Evolutionary conservation across 2,797 vertebrate species (phyloP), one percentile per base, ranked within the genome.

Genomic region (Phoxinus dragarum): DNA sequence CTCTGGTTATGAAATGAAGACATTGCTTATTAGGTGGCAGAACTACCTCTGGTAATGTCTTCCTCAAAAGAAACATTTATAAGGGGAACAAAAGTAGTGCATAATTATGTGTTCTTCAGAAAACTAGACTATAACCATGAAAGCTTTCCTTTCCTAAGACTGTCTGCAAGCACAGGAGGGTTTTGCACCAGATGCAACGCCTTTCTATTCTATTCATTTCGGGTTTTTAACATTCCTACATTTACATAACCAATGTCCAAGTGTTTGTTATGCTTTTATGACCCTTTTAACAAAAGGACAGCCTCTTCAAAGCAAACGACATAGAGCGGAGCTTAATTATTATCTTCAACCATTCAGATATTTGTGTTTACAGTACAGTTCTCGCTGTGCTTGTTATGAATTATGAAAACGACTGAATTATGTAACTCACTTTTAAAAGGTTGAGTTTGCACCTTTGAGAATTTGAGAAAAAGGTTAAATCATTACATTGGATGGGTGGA

Each of bases 171-270:
- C 71, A 61, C 34, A 69, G n/a, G 54, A 56, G 31, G 61, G 72
- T 68, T 76, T 67, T 80, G n/a, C 2, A 0, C 5, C 59, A 61
- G 34, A 76, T 81, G 11, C 9, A 49, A 49, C 27, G 27, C 31
- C 31, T 47, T 71, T 40, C 66, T 49, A 38, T 59, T 82, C 31
- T 64, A 31, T 38, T 82, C 10, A 59, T 68, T 47, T 73, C 56
- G 64, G 77, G 40, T 80, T 49, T 69, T 38, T 59, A 86, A 77
- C 47, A 64, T 36, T 16, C 16, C 27, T 49, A 82, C 67, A 61
- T 86, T 86, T 86, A 6, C 69, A 78, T 82, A 49, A 85, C 31
- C 66, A 59, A 5, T 23, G 47, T 86, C 44, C 34, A 40, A 81
- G 27, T 52, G 49, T 47, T 47, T 11, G 9, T n/a, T 40, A 49